Percentiles rank a stretch among this genome's conserved stretches.
phyloP scores from a whole-genome alignment of 2,113 vertebrate genomes.

The Gallinago jamesoni region DNA sequence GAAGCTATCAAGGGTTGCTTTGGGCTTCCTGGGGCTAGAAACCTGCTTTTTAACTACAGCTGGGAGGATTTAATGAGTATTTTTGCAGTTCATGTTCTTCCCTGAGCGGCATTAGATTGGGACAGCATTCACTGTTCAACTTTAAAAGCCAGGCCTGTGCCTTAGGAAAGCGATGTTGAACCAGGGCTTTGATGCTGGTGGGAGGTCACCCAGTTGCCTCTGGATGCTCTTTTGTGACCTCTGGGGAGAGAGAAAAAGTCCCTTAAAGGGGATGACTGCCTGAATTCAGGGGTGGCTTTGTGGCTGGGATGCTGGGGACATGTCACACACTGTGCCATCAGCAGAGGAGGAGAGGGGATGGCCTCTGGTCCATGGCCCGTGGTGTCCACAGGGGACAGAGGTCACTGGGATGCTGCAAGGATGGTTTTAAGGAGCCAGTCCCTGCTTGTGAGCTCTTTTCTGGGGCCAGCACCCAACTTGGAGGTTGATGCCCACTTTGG shows the following conservation, averaged over 20 bases:
- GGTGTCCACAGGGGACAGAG: not conserved
- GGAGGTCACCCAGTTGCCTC: not conserved
- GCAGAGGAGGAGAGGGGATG: rapidly evolving
- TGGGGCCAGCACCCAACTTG: not conserved
- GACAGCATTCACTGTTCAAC: not conserved
- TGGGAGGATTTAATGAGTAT: not conserved
- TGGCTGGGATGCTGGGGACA: not conserved
- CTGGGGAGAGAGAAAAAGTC: not conserved
- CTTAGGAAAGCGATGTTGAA: not conserved
- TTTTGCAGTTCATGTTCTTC: not conserved
- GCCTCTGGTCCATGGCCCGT: not conserved
- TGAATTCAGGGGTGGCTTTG: not conserved
- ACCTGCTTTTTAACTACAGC: not conserved
- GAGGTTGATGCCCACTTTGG: not conserved
- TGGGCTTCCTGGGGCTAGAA: not conserved
- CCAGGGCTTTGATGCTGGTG: not conserved
- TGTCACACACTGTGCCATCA: not conserved
- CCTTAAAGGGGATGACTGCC: not conserved
- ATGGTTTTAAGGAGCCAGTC: not conserved
- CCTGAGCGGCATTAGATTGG: not conserved
- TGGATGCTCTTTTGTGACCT: not conserved
- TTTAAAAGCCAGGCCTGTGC: not conserved
- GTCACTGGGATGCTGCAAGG: not conserved
- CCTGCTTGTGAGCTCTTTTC: not conserved
- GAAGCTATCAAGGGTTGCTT: not conserved